phyloP scores from a whole-genome alignment of 2,797 vertebrate genomes.

The Leptodactylus fallax region DNA sequence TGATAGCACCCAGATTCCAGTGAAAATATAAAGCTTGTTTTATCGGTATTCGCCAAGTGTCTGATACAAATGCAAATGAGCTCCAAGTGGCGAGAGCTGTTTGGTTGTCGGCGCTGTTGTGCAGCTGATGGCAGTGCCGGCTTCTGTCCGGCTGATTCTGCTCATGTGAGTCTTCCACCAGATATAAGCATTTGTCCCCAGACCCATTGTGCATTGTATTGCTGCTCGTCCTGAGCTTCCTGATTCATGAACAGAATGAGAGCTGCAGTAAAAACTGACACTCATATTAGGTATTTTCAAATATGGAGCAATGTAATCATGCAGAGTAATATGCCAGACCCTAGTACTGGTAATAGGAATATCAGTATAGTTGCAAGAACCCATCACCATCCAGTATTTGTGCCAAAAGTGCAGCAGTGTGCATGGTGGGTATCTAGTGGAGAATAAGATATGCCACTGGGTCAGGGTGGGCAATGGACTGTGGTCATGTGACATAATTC shows the following conservation, averaged over 20 bases:
- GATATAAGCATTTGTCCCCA: background rate
- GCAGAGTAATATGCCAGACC: background rate
- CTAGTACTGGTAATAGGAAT: too few relatives aligned
- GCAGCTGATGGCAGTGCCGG: conserved; percentile 59
- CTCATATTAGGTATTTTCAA: background rate
- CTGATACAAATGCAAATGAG: conserved; percentile 72
- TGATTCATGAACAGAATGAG: background rate
- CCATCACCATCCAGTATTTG: too few relatives aligned
- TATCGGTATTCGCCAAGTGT: conserved; percentile 68
- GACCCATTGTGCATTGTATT: background rate
- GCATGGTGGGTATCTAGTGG: too few relatives aligned
- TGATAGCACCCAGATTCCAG: conserved; percentile 69
- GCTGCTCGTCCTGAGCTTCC: background rate
- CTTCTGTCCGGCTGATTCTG: conserved; percentile 53
- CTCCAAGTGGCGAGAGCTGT: conserved; percentile 45
- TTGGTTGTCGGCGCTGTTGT: conserved; percentile 60
- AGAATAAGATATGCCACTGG: too few relatives aligned
- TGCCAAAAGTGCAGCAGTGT: too few relatives aligned
- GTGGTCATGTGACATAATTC: too few relatives aligned
- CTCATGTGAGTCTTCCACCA: background rate
- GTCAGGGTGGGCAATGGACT: too few relatives aligned
- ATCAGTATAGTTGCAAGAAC: too few relatives aligned
- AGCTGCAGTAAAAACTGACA: background rate
- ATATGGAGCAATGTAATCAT: background rate
- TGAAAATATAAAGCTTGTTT: conserved; percentile 68